Evolutionary conservation across 2,888 invertebrate species (phyloP), one percentile per base, ranked within the genome.

Genomic region (Eutolmus rufibarbis): DNA sequence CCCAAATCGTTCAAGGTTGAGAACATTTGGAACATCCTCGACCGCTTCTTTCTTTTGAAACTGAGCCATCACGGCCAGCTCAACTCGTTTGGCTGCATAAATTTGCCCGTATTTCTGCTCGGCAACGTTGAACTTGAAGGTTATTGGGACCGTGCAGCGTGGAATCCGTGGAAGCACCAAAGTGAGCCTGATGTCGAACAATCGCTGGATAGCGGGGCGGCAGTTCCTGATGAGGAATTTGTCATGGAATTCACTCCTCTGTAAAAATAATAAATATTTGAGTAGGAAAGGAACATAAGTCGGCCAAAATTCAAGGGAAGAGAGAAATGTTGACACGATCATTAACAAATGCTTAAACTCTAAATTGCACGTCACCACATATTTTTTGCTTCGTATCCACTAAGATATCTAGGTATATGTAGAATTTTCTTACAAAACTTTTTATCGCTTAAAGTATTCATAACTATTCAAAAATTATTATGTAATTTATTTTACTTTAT

Each of bases 71-170:
- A 88, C 56, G n/a, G 88, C 88, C 37, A 87, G n/a, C 23, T 87
- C 87, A 1, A 89, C 56, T 31, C 88, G 87, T 77, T 86, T 88
- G 8, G 77, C 74, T 16, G 89, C 88, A 34, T 87, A 87, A 28
- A 89, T 88, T 87, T 89, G 89, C 0, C 89, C 89, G 31, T 86
- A 77, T n/a, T 86, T 43, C 31, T 87, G 87, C 9, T 86, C 56
- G 0, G 87, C 89, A 0, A 86, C 86, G 46, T 87, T 87, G 1
- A 89, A 57, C 5, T 79, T 40, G 9, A 89, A 37, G 5, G 85
- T 86, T 28, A 89, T 57, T 5, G 37, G 40, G 1, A 88, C 23
- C 12, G 56, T 23, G 0, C 51, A n/a, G 8, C 77, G 77, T 1
- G 86, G 78, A 43, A 87, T 56, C 9, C 77, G 79, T 0, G 86